These are phyloP conservation scores for Scopus umbretta DNA, from an alignment of 2,113 vertebrate genomes.

Conservation along the genomic window DNA sequence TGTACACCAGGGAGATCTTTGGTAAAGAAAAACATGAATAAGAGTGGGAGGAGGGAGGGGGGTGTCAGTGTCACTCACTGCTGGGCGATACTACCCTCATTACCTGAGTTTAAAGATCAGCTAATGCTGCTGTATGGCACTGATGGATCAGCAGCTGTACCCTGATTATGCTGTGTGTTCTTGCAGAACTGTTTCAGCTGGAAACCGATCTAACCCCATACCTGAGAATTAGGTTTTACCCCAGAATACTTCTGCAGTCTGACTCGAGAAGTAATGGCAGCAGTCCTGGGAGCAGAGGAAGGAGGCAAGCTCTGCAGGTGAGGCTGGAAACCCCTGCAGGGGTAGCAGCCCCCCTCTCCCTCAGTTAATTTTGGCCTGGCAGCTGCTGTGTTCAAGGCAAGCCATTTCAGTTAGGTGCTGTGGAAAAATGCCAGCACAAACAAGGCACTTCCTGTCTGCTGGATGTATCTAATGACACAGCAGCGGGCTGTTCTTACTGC, in stretches of 20 bases:
- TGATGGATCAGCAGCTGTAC: not conserved
- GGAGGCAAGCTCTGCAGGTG: not conserved
- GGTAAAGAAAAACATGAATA: not conserved
- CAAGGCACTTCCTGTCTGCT: not conserved
- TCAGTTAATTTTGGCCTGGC: not conserved
- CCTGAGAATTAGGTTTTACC: not conserved
- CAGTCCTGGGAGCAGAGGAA: not conserved
- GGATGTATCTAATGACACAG: not conserved
- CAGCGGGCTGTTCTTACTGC: not conserved
- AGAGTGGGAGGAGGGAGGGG: accelerated
- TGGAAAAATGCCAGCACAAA: not conserved
- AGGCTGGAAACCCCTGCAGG: not conserved
- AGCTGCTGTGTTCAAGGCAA: not conserved
- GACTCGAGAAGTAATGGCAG: accelerated
- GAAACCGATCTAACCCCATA: not conserved
- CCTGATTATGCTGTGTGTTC: accelerated
- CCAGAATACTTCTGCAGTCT: not conserved
- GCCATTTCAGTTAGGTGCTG: not conserved
- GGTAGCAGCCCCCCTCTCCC: not conserved
- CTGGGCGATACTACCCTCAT: not conserved
- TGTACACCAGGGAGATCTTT: not conserved
- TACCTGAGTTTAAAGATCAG: not conserved
- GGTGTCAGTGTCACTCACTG: not conserved
- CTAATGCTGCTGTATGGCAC: not conserved
- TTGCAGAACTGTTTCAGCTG: not conserved